Evolutionary conservation across 2,888 invertebrate genomes (phyloP).

Genomic region (Tachina fera): DNA sequence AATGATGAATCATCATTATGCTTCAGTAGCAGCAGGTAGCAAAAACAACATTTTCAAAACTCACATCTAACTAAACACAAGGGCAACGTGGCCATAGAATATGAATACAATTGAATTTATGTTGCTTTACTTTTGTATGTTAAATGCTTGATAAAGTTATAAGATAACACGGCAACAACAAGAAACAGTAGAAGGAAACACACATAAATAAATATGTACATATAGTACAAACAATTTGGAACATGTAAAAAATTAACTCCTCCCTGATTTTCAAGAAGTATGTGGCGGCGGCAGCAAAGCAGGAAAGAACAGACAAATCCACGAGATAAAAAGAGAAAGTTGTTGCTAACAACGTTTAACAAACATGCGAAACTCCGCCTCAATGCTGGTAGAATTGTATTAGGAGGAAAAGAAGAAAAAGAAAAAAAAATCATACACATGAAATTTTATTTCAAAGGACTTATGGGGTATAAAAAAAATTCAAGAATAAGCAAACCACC

Average conservation of each 20-base stretch:
- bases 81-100: conserved; percentile 36
- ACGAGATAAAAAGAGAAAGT: conserved; percentile 60
- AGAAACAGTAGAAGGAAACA: conserved; percentile 31
- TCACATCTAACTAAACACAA: conserved; percentile 9
- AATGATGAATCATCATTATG: conserved; percentile 73
- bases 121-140: conserved; percentile 31
- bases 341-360: conserved; percentile 6
- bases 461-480: background rate
- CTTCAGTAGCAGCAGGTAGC: conserved; percentile 50
- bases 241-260: conserved; percentile 49
- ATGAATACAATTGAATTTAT: conserved; percentile 56
- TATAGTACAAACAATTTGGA: conserved; percentile 7
- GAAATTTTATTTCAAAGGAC: conserved; percentile 38
- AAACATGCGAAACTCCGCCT: conserved; percentile 62
- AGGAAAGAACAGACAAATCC: background rate
- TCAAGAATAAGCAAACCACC: conserved; percentile 61
- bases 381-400: conserved; percentile 38
- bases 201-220: too few relatives aligned
- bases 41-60: conserved; percentile 42
- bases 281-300: conserved; percentile 13
- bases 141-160: conserved; percentile 48
- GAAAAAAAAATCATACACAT: conserved; percentile 34
- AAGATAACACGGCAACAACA: conserved; percentile 68
- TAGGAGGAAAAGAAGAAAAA: conserved; percentile 47
- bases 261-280: conserved; percentile 56